Evolutionary conservation across 2,113 vertebrate genomes (phyloP).

Genomic region (Xiphophorus hellerii): DNA sequence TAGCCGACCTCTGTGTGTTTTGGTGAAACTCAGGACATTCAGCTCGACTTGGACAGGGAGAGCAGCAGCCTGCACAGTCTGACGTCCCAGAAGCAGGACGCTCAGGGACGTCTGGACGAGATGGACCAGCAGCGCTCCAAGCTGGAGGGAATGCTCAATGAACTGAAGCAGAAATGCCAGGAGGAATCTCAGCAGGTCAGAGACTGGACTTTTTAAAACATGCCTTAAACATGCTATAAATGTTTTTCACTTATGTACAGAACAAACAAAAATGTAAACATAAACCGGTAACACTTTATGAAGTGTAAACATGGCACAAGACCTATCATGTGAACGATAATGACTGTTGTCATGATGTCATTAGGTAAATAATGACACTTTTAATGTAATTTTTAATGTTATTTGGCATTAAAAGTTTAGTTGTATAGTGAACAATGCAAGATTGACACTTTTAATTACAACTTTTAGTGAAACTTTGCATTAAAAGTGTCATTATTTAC

Average conservation of each 20-base stretch:
- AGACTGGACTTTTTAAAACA: not conserved
- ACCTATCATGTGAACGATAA: too few species aligned
- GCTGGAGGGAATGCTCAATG: slow-evolving; percentile 90
- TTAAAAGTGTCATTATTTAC: too few species aligned
- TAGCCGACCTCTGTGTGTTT: not conserved
- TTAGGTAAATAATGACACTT: too few species aligned
- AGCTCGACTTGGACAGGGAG: slow-evolving; percentile 90
- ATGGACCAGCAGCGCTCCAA: slow-evolving; percentile 98
- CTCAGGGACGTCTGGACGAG: slow-evolving; percentile 90
- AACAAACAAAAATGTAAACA: not conserved
- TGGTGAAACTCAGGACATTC: slow-evolving; percentile 82
- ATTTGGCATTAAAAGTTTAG: too few species aligned
- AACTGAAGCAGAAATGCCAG: slow-evolving; percentile 90
- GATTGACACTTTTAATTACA: too few species aligned
- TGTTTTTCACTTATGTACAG: too few species aligned
- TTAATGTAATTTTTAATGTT: too few species aligned
- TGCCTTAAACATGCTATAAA: too few species aligned
- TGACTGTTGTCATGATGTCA: too few species aligned
- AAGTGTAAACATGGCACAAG: too few species aligned
- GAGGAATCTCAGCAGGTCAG: slow-evolving; percentile 91
- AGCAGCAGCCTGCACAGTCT: slow-evolving; percentile 86
- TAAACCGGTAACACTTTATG: not conserved
- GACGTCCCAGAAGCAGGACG: slow-evolving; percentile 90
- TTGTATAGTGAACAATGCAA: too few species aligned
- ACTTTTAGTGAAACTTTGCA: too few species aligned